Base-by-base conservation (phyloP, 1,140 invertebrate genomes). In the Drosophila gunungcola region DNA sequence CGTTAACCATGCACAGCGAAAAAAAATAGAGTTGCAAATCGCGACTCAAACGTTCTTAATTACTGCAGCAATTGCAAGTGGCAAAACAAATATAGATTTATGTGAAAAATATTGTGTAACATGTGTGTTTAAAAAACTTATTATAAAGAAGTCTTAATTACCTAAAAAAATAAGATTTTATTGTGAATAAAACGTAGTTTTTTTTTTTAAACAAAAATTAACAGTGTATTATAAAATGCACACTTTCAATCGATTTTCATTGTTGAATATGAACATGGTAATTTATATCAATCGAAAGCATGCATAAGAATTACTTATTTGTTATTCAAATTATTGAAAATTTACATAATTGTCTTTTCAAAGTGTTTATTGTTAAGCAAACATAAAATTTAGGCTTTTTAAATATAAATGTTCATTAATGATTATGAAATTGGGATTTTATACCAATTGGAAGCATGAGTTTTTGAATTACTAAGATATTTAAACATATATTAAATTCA, bases 1-100 rank as follows among this genome's bases (percentile, higher is more conserved):
- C 84, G 63, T 62, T 69, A 67, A 55, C 80, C 42, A 61, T 80
- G 85, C 67, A 89, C 75, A 64, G 75, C 34, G 39, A 39, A 52
- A 78, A 49, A 61, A 62, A 58, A n/a, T 25, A 0, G 7, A 1
- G 32, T 1, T 12, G 3, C 13, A 1, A 29, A 53, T 38, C 13
- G n/a, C 9, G 9, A 4, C 34, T 25, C 5, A 21, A 49, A 41
- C 0, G 38, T 73, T 49, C 51, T 64, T 41, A 2, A 41, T 3
- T 41, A 9, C 29, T 32, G 2, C 16, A 16, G 1, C 34, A 27
- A 25, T 49, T 39, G 12, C 32, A 11, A 32, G 0, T n/a, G 27
- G 1, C 6, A 39, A 21, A 11, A 11, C 0, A 1, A 21, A 3
- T 25, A 7, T 1, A 12, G 27, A 6, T 2, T 21, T 0, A 39